Evolutionary conservation across 1,140 invertebrate species (phyloP), one percentile per base, ranked within the genome.

Genomic region (Papilio dardanus): DNA sequence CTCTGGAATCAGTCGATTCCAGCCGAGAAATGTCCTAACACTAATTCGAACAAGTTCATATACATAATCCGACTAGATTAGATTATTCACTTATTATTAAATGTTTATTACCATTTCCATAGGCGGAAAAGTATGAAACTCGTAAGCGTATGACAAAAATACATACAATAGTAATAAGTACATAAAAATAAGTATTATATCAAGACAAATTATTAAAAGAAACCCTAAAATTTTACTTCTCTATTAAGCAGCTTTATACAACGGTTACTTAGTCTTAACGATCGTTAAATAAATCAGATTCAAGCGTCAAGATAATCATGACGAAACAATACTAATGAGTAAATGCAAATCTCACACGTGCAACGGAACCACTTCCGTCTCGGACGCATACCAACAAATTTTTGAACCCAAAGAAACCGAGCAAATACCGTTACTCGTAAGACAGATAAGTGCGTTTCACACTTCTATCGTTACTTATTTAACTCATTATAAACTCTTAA

Each of bases 291-390:
- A 54, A 62, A 62, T 62, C 54, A 81, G 74, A 77, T 77, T 74
- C 54, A 77, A 79, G 66, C 77, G 74, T 75, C 40, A 69, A 69
- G 67, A 69, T 40, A 69, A 40, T 33, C 67, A 69, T 69, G 42
- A 65, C 75, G 75, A 65, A 83, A 86, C 85, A 86, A 84, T 86
- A 42, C 80, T 80, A 67, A 76, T 80, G 33, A 65, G 71, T 81
- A 79, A 81, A 82, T 74, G 83, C 74, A 77, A 85, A 74, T 68
- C 77, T 86, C 82, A 75, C 79, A 83, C 84, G 78, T 74, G 74
- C 83, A 88, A 87, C 85, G 82, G 87, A 84, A 87, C 81, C 81
- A 79, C 81, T 85, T 86, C 86, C 86, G 83, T 81, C 83, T 84
- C 82, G 78, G 81, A 83, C 75, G 76, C 80, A 77, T 77, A 83